Base-by-base conservation (phyloP, 2,113 vertebrate genomes). In the Sylvietta virens region DNA sequence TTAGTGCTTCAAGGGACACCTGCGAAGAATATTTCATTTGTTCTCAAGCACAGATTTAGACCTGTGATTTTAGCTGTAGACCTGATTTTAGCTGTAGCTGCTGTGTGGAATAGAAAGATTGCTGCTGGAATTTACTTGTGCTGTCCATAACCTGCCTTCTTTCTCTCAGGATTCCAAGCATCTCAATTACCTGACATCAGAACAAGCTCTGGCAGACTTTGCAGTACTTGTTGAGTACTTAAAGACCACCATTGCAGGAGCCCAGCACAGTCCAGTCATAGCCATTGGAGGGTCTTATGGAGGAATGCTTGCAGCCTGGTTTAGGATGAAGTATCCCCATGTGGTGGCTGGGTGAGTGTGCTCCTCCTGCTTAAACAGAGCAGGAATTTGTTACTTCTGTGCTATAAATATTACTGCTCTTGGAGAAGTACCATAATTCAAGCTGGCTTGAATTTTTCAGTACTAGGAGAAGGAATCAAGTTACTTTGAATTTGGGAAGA, bases 251-350 rank as follows among this genome's bases (percentile, higher is more conserved):
- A 67, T 97, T 44, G 95, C 97, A 11, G 98, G 98, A 93, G 98
- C 98, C 30, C 92, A 51, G 87, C 81, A 97, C 54, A 99, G 99
- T 73, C 98, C 99, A 8, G 98, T 99, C 78, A 98, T 99, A 51
- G 98, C 99, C 30, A n/a, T 99, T 1, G 99, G 99, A 45, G 99
- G 99, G 4, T 99, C 99, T 22, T 99, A 99, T 0, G 99, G 99
- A 35, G 99, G 99, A 64, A 99, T 99, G 99, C 98, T 99, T 42
- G 97, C 99, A 13, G 99, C 99, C 62, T 99, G 99, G 99, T 97
- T 99, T 92, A 98, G 99, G 96, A 99, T 99, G 99, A 99, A 99
- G 88, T 99, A 99, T 90, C 99, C 99, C 60, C 98, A 99, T 45
- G 15, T 98, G 66, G 98, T 99, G 56, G 97, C 96, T 87, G 99